Base-by-base conservation (phyloP, 2,797 vertebrate species). In the Chaenodraco wilsoni region DNA sequence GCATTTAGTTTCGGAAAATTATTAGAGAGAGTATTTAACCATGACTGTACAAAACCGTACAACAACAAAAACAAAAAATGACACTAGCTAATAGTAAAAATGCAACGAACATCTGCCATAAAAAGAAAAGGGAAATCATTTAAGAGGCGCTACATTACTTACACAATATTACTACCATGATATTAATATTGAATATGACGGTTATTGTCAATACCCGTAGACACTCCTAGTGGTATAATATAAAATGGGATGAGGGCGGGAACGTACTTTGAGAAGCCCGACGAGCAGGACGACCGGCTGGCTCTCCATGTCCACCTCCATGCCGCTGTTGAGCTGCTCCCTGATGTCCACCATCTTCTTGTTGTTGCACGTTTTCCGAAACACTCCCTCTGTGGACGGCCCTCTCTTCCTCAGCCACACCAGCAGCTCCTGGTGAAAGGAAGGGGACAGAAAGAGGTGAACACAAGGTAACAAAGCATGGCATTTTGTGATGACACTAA, bases 311-410 rank as follows among this genome's bases (percentile, higher is more conserved):
- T 95, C 93, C 71, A 99, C 93, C 0, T 88, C 59, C 31, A 27
- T 17, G 16, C 97, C 95, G 0, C 87, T 83, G 84, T 96, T 96
- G 12, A 99, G 95, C 59, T 96, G 94, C 33, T 97, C 97, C 61
- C 94, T 95, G 83, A 98, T 75, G 67, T 96, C 94, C 65, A 92
- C 96, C 67, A 97, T 95, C 79, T 91, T 95, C 84, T 96, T 97
- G 79, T 66, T 96, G 55, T 96, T 98, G 82, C 96, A 96, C 0
- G 93, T 78, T 74, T 94, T 98, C 70, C 98, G 93, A 90, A 99
- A 99, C 89, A 98, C 95, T 9, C 98, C 97, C 91, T 98, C 97
- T 0, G 96, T 96, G 55, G 90, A 90, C 19, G 96, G 96, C 43
- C 96, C 98, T 82, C 93, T 95, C 61, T 92, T 91, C 90, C 95